Base-by-base conservation (phyloP, 2,797 vertebrate genomes). In the Eutrigla gurnardus region DNA sequence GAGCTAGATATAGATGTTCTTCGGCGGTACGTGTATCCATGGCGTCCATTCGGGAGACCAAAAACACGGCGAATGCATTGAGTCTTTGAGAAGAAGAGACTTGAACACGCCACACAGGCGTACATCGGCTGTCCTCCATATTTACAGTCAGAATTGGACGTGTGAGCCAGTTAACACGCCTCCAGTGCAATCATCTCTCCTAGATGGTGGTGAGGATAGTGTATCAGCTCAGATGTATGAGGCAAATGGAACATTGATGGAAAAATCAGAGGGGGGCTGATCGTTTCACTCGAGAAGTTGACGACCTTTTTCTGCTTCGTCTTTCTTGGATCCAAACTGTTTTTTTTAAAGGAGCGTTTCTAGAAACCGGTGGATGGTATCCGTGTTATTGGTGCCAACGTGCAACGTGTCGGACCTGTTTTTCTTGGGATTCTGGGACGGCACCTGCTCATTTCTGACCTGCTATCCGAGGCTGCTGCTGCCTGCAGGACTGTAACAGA, bases 371-470 rank as follows among this genome's bases (percentile, higher is more conserved):
- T 76, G 60, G 13, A 36, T 39, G 61, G 60, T 1, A 58, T 1
- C 11, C 35, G 69, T 55, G 40, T 54, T 65, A 3, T 15, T 18
- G 35, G 67, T 55, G 72, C 50, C 80, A 77, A n/a, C 33, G n/a
- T 52, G 18, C 70, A 57, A 59, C 59, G 11, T 49, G 53, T 13
- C 9, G 46, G 25, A 7, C 37, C 43, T 13, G 37, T 50, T 69
- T 49, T 66, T 81, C 65, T 89, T 25, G 25, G 73, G 80, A 76
- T 71, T 79, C 64, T 73, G 42, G 72, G 15, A 2, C 36, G 73
- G 71, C 84, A 79, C 83, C 89, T 90, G 86, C 73, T 89, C 43
- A 10, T 79, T 69, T 63, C 76, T 81, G 83, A 89, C 84, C 85
- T 61, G 68, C 72, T 82, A 68, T 76, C 66, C 75, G 86, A 83